A percentile compares a stretch with the other conserved stretches of the same genome.
These are phyloP conservation scores for Tipula helvola DNA, from an alignment of 2,888 invertebrate species.

Conservation along the genomic window DNA sequence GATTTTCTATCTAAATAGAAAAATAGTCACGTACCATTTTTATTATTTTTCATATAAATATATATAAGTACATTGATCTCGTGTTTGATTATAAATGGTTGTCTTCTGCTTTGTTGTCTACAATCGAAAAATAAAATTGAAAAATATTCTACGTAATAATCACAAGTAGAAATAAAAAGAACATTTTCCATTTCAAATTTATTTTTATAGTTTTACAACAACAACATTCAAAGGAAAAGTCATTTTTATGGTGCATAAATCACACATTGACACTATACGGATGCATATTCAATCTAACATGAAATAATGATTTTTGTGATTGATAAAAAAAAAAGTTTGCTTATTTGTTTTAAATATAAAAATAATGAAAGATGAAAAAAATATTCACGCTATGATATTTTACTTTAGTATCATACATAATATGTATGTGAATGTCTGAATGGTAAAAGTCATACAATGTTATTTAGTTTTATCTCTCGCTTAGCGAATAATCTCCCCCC, in stretches of 20 bases:
- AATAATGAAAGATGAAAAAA: too few species aligned
- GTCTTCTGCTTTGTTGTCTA: neutral
- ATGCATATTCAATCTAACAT: neutral
- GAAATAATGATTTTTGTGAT: neutral
- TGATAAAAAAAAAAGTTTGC: too few species aligned
- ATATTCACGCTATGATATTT: too few species aligned
- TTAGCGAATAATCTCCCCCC: too few species aligned
- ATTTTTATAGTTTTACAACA: neutral
- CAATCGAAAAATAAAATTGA: neutral
- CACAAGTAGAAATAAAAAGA: neutral
- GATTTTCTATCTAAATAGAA: neutral
- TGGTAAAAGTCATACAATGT: too few species aligned
- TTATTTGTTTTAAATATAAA: too few species aligned
- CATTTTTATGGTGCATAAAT: neutral
- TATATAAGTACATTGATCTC: neutral
- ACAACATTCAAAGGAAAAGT: too few species aligned
- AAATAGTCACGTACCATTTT: neutral
- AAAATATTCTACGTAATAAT: neutral
- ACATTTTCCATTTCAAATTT: neutral
- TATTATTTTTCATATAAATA: neutral
- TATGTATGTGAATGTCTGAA: too few species aligned
- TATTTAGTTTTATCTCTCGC: too few species aligned
- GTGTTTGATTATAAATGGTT: neutral
- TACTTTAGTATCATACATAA: too few species aligned
- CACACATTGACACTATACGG: neutral